A percentile compares a stretch with the other conserved stretches of the same genome.
phyloP scores from a whole-genome alignment of 2,888 invertebrate species.

The Chrysopilus asiliformis region DNA sequence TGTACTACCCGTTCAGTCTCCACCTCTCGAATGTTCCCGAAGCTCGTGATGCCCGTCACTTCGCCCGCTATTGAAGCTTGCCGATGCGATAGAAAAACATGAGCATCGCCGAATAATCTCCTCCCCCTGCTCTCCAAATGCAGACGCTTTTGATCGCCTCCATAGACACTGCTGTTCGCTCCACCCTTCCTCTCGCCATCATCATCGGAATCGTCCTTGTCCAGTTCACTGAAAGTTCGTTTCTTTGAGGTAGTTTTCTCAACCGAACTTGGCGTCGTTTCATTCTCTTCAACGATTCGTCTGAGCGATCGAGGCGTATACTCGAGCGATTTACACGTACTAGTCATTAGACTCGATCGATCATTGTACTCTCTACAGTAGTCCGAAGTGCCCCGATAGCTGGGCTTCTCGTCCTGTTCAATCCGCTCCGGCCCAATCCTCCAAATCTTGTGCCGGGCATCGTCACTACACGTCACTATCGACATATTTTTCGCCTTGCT shows the following conservation, averaged over 20 bases:
- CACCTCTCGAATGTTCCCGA: conserved; percentile 12
- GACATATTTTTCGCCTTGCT: conserved; percentile 40
- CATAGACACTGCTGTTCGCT: too few species aligned
- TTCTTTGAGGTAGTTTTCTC: conserved; percentile 25
- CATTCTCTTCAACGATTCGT: conserved; percentile 33
- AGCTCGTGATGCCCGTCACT: conserved; percentile 1
- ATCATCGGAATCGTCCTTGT: conserved; percentile 21
- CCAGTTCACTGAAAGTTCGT: conserved; percentile 29
- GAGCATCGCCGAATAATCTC: conserved; percentile 38
- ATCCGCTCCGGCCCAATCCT: conserved; percentile 43
- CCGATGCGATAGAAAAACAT: too few species aligned
- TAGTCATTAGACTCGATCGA: conserved; percentile 6
- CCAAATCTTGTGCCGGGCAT: conserved; percentile 67
- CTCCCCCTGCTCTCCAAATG: conserved; percentile 35
- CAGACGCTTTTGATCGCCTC: conserved; percentile 36
- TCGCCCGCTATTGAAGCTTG: background rate
- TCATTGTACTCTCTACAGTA: conserved; percentile 30
- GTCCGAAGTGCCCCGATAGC: conserved; percentile 39
- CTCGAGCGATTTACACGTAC: conserved; percentile 24
- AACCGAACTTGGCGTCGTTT: conserved; percentile 26
- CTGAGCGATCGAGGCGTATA: conserved; percentile 41
- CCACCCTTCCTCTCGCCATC: conserved; percentile 19
- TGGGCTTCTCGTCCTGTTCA: conserved; percentile 27
- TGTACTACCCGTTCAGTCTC: conserved; percentile 8
- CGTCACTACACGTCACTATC: conserved; percentile 73